Evolutionary conservation across 2,888 invertebrate species (phyloP).

Genomic region (Parelbella ahira): DNA sequence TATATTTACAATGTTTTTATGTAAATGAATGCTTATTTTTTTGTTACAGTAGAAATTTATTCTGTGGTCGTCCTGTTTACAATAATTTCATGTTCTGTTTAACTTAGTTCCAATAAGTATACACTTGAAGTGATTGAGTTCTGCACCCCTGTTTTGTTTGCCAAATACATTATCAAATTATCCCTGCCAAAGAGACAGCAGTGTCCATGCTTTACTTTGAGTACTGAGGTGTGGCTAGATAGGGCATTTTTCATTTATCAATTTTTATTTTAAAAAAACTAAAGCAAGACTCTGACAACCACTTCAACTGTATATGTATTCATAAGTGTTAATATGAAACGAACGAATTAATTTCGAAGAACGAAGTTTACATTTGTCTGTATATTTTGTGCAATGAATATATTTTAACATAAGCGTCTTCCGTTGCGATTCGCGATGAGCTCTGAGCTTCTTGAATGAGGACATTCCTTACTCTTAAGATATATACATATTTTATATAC

Average conservation of each 20-base stretch:
- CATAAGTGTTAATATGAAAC: no score
- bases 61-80: conserved; percentile 4
- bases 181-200: no score
- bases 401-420: conserved; percentile 23
- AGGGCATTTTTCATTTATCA: no score
- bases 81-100: conserved; percentile 6
- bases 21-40: conserved; percentile 1
- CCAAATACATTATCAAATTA: no score
- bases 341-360: no score
- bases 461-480: conserved; percentile 38
- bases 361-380: conserved; percentile 24
- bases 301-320: no score
- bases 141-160: no score
- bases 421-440: conserved; percentile 8
- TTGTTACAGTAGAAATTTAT: conserved; percentile 1
- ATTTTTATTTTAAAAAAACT: no score
- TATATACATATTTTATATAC: conserved; percentile 15
- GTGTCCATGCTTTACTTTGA: no score
- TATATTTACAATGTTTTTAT: not conserved
- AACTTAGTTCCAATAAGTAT: not conserved
- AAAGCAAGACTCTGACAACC: no score
- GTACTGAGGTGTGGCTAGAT: no score
- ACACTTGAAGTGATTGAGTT: conserved; percentile 3
- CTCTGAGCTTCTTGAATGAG: conserved; percentile 28
- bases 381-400: conserved; percentile 29